Evolutionary conservation across 2,888 invertebrate species (phyloP).

Genomic region (Epinotia nisella): DNA sequence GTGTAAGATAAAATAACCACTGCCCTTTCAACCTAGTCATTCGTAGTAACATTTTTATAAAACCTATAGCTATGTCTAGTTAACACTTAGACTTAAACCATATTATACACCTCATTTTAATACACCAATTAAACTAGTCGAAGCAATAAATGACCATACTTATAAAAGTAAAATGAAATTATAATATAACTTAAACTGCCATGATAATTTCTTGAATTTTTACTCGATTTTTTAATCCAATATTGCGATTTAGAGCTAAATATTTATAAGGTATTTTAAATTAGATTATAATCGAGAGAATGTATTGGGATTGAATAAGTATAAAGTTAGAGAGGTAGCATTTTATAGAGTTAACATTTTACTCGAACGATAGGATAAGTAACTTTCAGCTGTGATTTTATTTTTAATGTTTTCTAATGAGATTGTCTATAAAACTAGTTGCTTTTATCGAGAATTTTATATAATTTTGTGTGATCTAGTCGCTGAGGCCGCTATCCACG

Average conservation of each 20-base stretch:
- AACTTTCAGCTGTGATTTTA: slow-evolving; percentile 53
- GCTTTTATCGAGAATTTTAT: slow-evolving; percentile 45
- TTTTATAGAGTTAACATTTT: slow-evolving; percentile 41
- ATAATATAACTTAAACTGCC: slow-evolving; percentile 69
- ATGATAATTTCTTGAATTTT: slow-evolving; percentile 71
- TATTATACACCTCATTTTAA: slow-evolving; percentile 25
- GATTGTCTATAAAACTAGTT: slow-evolving; percentile 48
- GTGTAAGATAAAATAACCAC: slow-evolving; percentile 6
- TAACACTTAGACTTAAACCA: slow-evolving; percentile 21
- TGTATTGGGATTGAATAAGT: slow-evolving; percentile 58
- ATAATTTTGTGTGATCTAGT: slow-evolving; percentile 39
- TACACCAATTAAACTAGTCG: slow-evolving; percentile 43
- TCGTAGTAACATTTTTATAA: slow-evolving; percentile 6
- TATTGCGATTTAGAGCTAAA: slow-evolving; percentile 50
- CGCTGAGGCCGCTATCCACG: background rate
- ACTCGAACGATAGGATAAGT: slow-evolving; percentile 39
- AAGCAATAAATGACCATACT: slow-evolving; percentile 59
- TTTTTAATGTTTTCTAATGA: slow-evolving; percentile 47
- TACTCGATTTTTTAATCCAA: slow-evolving; percentile 62
- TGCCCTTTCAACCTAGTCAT: slow-evolving; percentile 22
- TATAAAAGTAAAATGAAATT: slow-evolving; percentile 45
- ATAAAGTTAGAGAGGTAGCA: slow-evolving; percentile 47
- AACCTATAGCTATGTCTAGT: slow-evolving; percentile 11
- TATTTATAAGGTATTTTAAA: slow-evolving; percentile 55
- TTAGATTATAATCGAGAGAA: slow-evolving; percentile 55